These are phyloP conservation scores for Ypsolopha sequella DNA, from an alignment of 2,888 invertebrate genomes.

Conservation along the genomic window DNA sequence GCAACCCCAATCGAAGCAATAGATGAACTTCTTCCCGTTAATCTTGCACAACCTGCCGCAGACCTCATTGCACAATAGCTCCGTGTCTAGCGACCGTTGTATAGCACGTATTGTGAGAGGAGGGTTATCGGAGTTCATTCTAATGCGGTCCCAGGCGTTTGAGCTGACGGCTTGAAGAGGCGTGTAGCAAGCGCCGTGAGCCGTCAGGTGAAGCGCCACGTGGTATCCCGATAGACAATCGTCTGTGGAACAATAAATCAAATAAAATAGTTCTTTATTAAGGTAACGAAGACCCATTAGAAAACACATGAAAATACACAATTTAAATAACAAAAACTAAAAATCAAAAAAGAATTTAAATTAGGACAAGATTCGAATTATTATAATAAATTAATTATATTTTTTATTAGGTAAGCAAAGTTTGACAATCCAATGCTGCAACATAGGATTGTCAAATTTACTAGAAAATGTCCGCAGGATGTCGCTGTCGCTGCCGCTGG, in stretches of 20 bases:
- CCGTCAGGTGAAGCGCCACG: conserved; percentile 79
- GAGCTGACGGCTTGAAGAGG: conserved; percentile 75
- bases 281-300: no score
- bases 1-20: conserved; percentile 68
- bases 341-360: no score
- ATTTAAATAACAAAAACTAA: no score
- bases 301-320: no score
- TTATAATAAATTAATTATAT: no score
- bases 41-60: conserved; percentile 57
- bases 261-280: background rate
- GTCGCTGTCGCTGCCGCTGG: no score
- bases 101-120: conserved; percentile 44
- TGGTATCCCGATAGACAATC: conserved; percentile 79
- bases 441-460: no score
- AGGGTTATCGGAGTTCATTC: conserved; percentile 13
- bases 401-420: no score
- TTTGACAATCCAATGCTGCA: no score
- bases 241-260: conserved; percentile 48
- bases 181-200: conserved; percentile 77
- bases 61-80: conserved; percentile 61
- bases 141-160: conserved; percentile 47
- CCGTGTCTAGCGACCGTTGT: conserved; percentile 59
- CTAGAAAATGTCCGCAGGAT: no score
- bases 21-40: conserved; percentile 54
- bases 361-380: no score